Percentiles rank a stretch among this genome's conserved stretches.
Evolutionary conservation across 1,140 invertebrate genomes (phyloP).

Genomic region (Atta cephalotes): DNA sequence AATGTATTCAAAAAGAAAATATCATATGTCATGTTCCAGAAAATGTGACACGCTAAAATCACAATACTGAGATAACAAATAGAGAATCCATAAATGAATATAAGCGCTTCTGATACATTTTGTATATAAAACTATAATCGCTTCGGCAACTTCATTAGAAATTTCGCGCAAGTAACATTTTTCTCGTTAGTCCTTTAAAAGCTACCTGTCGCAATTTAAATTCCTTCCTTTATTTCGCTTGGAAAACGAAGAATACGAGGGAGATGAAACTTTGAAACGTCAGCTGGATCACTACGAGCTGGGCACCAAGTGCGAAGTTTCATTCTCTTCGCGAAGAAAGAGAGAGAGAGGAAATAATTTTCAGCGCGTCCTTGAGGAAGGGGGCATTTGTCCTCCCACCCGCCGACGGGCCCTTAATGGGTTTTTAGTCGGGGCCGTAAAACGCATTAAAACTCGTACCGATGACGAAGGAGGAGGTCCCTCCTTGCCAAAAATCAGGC

Average conservation of each 20-base stretch:
- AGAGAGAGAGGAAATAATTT: conserved; percentile 72
- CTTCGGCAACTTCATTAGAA: conserved; percentile 25
- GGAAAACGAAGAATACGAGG: conserved; percentile 57
- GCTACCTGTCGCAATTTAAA: conserved; percentile 53
- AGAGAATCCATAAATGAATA: not conserved
- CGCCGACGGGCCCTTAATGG: conserved; percentile 81
- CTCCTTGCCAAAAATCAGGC: conserved; percentile 82
- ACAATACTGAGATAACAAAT: not conserved
- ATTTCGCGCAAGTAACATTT: conserved; percentile 37
- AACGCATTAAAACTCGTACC: conserved; percentile 84
- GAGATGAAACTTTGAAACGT: conserved; percentile 49
- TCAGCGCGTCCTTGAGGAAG: conserved; percentile 72
- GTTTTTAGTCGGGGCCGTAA: conserved; percentile 82
- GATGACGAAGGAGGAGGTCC: conserved; percentile 81
- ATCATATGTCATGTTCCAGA: not conserved
- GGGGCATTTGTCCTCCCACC: conserved; percentile 79
- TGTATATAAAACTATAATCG: conserved; percentile 9
- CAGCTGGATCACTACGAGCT: conserved; percentile 42
- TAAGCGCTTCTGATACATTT: not conserved
- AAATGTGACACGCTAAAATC: not conserved
- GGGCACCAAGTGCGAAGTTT: conserved; percentile 40
- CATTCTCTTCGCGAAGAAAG: conserved; percentile 66
- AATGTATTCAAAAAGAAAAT: not conserved
- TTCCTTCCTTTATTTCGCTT: conserved; percentile 41
- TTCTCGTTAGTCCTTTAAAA: conserved; percentile 52